These are phyloP conservation scores for Chelonoidis abingdonii DNA, from an alignment of 2,113 vertebrate genomes.

Conservation along the genomic window DNA sequence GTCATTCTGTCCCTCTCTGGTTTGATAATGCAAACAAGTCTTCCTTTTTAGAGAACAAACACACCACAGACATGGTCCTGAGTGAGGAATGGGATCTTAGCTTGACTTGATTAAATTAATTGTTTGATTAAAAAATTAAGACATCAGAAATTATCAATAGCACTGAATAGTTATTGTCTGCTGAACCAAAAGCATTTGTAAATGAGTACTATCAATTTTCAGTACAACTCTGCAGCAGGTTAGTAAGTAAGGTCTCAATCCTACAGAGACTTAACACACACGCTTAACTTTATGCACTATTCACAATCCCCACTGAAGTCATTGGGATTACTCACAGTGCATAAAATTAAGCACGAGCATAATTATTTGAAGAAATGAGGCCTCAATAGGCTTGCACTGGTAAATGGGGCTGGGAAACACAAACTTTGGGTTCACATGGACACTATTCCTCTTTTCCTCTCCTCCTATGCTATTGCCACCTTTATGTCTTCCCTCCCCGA, in stretches of 20 bases:
- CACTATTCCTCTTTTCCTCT: not conserved
- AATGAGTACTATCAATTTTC: constrained; percentile 16
- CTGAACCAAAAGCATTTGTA: not conserved
- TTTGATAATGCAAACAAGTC: not conserved
- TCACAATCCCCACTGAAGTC: accelerated
- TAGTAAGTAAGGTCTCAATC: not conserved
- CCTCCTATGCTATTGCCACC: not conserved
- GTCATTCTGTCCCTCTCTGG: not conserved
- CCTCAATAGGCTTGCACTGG: not conserved
- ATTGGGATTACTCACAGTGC: accelerated
- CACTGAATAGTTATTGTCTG: not conserved
- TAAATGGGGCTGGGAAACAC: not conserved
- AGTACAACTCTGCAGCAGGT: not conserved
- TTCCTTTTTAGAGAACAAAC: not conserved
- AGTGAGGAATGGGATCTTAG: not conserved
- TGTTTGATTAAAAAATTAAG: not conserved
- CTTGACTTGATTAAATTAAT: not conserved
- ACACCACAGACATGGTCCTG: not conserved
- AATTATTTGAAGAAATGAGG: not conserved
- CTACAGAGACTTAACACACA: not conserved
- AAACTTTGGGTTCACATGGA: not conserved
- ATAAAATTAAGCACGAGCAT: not conserved
- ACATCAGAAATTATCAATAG: not conserved
- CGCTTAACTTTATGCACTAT: accelerated
- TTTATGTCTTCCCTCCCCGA: not conserved